These are phyloP conservation scores for Tortrix viridana DNA, from an alignment of 2,888 invertebrate genomes.

Conservation along the genomic window DNA sequence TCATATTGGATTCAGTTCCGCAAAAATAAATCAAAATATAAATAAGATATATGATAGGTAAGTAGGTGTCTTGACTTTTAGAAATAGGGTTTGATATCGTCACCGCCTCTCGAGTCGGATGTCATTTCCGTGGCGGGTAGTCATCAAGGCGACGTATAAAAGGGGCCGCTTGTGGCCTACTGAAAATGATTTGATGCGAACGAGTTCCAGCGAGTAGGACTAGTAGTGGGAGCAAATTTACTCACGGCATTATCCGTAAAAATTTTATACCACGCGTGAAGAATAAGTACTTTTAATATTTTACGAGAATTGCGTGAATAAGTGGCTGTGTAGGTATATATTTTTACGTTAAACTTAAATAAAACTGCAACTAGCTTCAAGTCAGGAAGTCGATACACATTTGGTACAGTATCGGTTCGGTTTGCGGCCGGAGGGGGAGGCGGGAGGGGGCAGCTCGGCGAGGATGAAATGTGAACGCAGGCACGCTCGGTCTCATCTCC, in stretches of 20 bases:
- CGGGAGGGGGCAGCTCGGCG: slow-evolving; percentile 43
- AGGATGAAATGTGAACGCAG: slow-evolving; percentile 56
- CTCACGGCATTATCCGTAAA: not conserved
- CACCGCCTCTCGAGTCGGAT: slow-evolving; percentile 31
- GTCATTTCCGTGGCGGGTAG: slow-evolving; percentile 37
- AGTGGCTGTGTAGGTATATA: not conserved
- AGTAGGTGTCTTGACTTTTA: slow-evolving; percentile 14
- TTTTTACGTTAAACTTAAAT: not conserved
- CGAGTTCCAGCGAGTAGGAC: slow-evolving; percentile 7
- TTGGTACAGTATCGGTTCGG: slow-evolving; percentile 33
- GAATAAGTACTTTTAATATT: too few species aligned
- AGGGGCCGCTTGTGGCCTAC: slow-evolving; percentile 27
- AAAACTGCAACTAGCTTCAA: not conserved
- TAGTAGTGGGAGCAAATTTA: slow-evolving; percentile 8
- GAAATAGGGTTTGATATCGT: slow-evolving; percentile 26
- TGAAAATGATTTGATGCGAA: slow-evolving; percentile 22
- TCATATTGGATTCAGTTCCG: slow-evolving; percentile 17
- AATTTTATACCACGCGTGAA: too few species aligned
- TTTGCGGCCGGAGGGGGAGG: slow-evolving; percentile 40
- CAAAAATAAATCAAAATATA: slow-evolving; percentile 21
- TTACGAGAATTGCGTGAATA: not conserved
- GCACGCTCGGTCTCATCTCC: slow-evolving; percentile 64
- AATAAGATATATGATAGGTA: slow-evolving; percentile 22
- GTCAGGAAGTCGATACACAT: slow-evolving; percentile 6
- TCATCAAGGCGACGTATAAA: slow-evolving; percentile 35